Evolutionary conservation across 2,113 vertebrate genomes (phyloP).

Genomic region (Euleptes europaea): DNA sequence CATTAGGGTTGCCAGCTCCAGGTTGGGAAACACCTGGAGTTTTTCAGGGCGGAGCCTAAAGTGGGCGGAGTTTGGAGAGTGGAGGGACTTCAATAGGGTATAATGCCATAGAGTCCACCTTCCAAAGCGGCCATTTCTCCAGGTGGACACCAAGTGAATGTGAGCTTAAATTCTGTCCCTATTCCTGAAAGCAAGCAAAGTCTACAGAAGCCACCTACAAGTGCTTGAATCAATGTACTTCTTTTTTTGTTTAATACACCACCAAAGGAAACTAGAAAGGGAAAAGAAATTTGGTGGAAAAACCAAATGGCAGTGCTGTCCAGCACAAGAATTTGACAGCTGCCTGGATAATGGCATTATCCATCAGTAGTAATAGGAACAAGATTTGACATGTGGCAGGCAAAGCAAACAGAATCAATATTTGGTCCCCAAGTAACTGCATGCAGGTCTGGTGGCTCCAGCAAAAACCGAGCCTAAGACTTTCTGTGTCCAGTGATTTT

Average conservation of each 20-base stretch:
- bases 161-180: rapidly evolving
- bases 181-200: background rate
- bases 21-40: too few species aligned
- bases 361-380: background rate
- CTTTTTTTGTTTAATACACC: background rate
- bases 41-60: too few species aligned
- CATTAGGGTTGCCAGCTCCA: too few species aligned
- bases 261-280: background rate
- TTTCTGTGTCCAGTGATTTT: background rate
- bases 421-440: background rate
- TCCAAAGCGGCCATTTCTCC: too few species aligned
- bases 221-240: too few species aligned
- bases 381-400: background rate
- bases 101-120: too few species aligned
- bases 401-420: background rate
- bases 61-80: too few species aligned
- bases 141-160: too few species aligned
- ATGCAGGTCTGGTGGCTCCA: background rate
- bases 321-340: background rate
- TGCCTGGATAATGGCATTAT: background rate
- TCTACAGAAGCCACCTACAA: rapidly evolving
- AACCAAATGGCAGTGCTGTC: background rate
- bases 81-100: too few species aligned
- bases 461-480: background rate
- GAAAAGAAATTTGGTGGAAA: background rate